Evolutionary conservation across 1,140 invertebrate genomes (phyloP).

Genomic region (Platyscapa corneri): DNA sequence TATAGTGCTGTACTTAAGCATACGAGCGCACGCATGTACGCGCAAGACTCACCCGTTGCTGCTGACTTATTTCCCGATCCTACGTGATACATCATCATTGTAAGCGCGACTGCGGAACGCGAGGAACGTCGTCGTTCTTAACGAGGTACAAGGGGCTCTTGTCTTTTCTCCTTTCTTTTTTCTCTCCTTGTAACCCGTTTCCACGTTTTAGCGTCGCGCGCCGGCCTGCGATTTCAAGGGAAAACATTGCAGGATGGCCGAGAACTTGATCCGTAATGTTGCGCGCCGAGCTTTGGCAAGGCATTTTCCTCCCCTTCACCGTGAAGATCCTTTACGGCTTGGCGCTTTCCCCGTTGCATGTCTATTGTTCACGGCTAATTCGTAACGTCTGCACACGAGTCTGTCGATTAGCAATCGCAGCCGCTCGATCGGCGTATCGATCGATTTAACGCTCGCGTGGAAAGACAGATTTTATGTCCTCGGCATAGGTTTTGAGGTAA

Average conservation of each 20-base stretch:
- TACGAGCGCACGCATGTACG: slow-evolving; percentile 21
- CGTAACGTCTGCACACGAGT: background rate
- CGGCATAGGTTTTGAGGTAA: background rate
- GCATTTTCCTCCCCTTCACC: no score
- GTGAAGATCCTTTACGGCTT: background rate
- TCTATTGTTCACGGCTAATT: no score
- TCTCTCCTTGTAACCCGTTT: background rate
- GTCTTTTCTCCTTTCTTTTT: no score
- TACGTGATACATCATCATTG: background rate
- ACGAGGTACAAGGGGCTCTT: background rate
- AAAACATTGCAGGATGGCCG: background rate
- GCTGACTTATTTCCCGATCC: background rate
- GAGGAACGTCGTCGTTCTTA: background rate
- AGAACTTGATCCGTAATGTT: no score
- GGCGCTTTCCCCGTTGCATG: background rate
- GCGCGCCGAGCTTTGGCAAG: no score
- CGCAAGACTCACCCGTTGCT: background rate
- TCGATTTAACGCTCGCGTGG: background rate
- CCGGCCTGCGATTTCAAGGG: background rate
- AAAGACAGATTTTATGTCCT: background rate
- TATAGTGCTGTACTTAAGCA: slow-evolving; percentile 56
- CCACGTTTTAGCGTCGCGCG: no score
- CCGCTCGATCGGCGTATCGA: background rate
- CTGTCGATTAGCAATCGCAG: background rate
- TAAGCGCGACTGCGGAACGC: background rate